phyloP scores from a whole-genome alignment of 2,113 vertebrate species.

The Sapajus apella region DNA sequence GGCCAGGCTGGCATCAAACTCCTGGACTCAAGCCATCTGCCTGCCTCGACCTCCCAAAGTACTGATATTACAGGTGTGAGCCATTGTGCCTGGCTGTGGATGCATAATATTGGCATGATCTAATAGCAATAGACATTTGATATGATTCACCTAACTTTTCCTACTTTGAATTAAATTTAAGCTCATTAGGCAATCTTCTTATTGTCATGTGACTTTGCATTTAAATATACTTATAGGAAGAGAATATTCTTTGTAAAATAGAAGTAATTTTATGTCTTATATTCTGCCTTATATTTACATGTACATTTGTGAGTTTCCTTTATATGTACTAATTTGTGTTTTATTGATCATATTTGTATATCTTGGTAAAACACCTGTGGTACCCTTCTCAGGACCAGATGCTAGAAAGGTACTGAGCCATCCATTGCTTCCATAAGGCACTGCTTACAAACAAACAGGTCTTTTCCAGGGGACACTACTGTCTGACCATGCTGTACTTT shows the following conservation, averaged over 20 bases:
- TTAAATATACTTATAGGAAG: not conserved
- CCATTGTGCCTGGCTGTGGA: no score
- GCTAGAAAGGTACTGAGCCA: not conserved
- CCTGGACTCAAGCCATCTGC: no score
- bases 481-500: no score
- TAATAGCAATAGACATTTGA: not conserved
- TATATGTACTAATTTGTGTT: not conserved
- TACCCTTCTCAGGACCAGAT: not conserved
- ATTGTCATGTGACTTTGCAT: not conserved
- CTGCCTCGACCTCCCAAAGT: no score
- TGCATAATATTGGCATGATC: not conserved
- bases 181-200: not conserved
- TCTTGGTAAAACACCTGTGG: rapidly evolving
- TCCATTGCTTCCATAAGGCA: rapidly evolving
- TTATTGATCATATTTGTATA: not conserved
- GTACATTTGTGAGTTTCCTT: not conserved
- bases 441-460: not conserved
- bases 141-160: not conserved
- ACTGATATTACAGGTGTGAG: no score
- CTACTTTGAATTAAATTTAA: not conserved
- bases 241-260: not conserved
- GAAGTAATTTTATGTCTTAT: not conserved
- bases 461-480: not conserved
- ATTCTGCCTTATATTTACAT: not conserved
- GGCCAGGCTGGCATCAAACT: no score